Base-by-base conservation (phyloP, 2,113 vertebrate species). In the Opisthocomus hoazin region DNA sequence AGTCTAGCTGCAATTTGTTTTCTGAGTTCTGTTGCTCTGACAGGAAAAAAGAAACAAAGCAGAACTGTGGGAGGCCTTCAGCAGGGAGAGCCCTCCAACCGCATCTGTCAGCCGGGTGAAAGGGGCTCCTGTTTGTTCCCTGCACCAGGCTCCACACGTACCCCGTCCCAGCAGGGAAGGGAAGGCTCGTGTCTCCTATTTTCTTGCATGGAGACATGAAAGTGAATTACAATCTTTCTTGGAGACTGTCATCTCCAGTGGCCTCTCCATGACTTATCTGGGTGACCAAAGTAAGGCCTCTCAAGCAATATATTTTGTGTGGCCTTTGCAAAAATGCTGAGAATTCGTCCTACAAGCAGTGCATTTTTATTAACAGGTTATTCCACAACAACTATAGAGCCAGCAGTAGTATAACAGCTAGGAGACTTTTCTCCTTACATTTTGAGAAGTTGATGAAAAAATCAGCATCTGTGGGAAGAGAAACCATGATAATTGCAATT, bases 241-340 rank as follows among this genome's bases (percentile, higher is more conserved):
- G 30, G 69, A 24, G 76, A 82, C 69, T 61, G 79, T 57, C 92
- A 86, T 78, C 56, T 56, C 4, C 76, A 53, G 86, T 57, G 77
- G 90, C 56, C 92, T 94, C 93, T 90, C 83, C 37, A 11, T 63
- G 79, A 90, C 93, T 95, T 89, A 58, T 53, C 77, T 78, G 73
- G 34, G 90, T 11, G 34, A 92, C 80, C 77, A 77, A 74, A 87
- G 83, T 34, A 75, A 84, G 86, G 95, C 88, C 58, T 74, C 86
- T 86, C 69, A 29, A 71, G 93, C 80, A 88, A 89, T 95, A 60
- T 68, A 87, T 96, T 95, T 87, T 68, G 64, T 5, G 1, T 79
- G 88, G 81, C 93, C 93, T 95, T 84, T 96, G 83, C 80, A 92
- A 93, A 95, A 94, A 94, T 71, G 86, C 93, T 93, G 64, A 66